These are phyloP conservation scores for Drosophila quadrilineata DNA, from an alignment of 1,140 invertebrate species.

Conservation along the genomic window DNA sequence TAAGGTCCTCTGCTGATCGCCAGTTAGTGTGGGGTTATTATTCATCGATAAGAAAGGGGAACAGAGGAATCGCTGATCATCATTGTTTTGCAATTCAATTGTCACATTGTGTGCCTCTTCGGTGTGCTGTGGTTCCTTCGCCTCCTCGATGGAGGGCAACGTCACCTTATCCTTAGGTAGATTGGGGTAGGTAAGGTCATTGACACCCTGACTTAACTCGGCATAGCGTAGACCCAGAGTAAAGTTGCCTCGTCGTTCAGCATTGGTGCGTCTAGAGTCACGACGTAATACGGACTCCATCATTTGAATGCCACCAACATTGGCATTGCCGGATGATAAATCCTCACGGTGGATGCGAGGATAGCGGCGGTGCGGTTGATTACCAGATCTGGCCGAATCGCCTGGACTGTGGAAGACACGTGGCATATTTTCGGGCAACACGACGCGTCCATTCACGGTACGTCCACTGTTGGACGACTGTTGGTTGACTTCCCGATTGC, in stretches of 20 bases:
- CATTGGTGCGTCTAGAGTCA: too few species aligned
- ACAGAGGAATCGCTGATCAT: constrained; percentile 50
- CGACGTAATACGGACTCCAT: too few species aligned
- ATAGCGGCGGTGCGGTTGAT: constrained; percentile 7
- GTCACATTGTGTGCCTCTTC: too few species aligned
- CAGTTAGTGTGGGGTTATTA: too few species aligned
- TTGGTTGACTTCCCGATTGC: too few species aligned
- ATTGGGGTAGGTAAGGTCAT: background rate
- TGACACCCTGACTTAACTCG: constrained; percentile 8
- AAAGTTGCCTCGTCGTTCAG: too few species aligned
- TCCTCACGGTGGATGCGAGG: constrained; percentile 16
- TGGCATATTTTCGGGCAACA: background rate
- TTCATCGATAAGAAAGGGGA: constrained; percentile 26
- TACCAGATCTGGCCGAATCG: constrained; percentile 3
- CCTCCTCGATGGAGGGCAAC: constrained; percentile 30
- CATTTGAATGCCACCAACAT: background rate
- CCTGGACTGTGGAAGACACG: constrained; percentile 2
- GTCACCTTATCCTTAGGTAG: background rate
- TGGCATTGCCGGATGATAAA: background rate
- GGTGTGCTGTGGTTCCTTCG: constrained; percentile 21
- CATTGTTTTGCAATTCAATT: constrained; percentile 23
- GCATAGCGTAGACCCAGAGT: constrained; percentile 2
- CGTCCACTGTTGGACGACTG: constrained; percentile 15
- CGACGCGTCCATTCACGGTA: background rate
- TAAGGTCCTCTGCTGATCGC: too few species aligned